Evolutionary conservation across 2,888 invertebrate genomes (phyloP), one percentile per base, ranked within the genome.

Genomic region (Ectropis crepuscularia): DNA sequence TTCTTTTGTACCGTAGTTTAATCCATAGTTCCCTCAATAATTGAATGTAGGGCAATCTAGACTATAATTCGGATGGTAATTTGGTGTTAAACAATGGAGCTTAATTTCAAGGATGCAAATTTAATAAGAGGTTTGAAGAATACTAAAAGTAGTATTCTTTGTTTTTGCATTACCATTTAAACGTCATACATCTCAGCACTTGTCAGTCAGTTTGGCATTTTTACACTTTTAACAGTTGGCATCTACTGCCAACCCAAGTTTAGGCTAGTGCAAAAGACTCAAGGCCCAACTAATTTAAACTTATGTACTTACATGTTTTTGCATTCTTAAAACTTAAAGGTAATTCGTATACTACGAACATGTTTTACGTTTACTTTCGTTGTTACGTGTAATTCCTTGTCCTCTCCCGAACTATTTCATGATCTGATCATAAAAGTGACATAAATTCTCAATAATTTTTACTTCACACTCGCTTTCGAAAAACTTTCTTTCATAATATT

Each of bases 401-500:
- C 16, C 16, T 28, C 16, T 12, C n/a, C 16, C 5, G 11, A 12
- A 38, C 38, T 12, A 12, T 10, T 12, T 38, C 5, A 50, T 37
- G 11, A 57, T 9, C 28, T 53, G 47, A 61, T 28, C 37, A 50
- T 9, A 46, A 39, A 54, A 58, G 38, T 61, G n/a, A 55, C 9
- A 51, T 59, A 49, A 53, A 50, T 43, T 37, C 60, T 60, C 58
- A 64, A 50, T 65, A 63, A 49, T 62, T 59, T 68, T 68, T 65
- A 68, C 64, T 53, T 61, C 65, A 70, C 72, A 61, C 66, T 72
- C 72, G 63, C 70, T 72, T 69, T 70, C 69, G 49, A 65, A 69
- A 71, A 53, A 72, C 73, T 75, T 75, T 81, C 82, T 77, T 79
- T 77, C 73, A 79, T 81, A 81, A 80, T 70, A 76, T 78, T 76